These are phyloP conservation scores for Oppia nitens DNA, from an alignment of 1,140 invertebrate species.

Conservation along the genomic window DNA sequence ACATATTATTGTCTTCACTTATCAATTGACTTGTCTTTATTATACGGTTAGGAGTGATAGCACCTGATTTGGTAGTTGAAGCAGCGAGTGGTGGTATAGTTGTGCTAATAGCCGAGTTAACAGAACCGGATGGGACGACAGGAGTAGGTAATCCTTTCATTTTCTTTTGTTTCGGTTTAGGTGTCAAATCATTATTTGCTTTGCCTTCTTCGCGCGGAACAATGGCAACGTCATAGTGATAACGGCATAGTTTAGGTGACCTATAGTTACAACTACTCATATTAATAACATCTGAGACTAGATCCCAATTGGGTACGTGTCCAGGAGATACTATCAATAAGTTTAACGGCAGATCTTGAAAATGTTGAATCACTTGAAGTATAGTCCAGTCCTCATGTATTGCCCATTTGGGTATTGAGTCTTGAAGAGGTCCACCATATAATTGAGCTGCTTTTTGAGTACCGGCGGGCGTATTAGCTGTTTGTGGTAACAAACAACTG, in stretches of 20 bases:
- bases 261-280: slow-evolving; percentile 53
- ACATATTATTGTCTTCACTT: slow-evolving; percentile 60
- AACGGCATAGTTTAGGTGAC: slow-evolving; percentile 71
- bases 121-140: neutral
- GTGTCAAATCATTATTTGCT: slow-evolving; percentile 42
- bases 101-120: neutral
- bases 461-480: slow-evolving; percentile 17
- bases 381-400: slow-evolving; percentile 75
- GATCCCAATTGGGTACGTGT: slow-evolving; percentile 83
- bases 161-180: slow-evolving; percentile 36
- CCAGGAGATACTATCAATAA: slow-evolving; percentile 56
- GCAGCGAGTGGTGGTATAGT: neutral
- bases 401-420: slow-evolving; percentile 55
- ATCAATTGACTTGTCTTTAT: slow-evolving; percentile 64
- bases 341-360: slow-evolving; percentile 64
- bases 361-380: slow-evolving; percentile 54
- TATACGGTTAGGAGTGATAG: slow-evolving; percentile 35
- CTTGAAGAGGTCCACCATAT: slow-evolving; percentile 23
- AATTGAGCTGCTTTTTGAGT: slow-evolving; percentile 8
- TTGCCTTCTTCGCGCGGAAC: slow-evolving; percentile 73
- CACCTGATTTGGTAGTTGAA: neutral
- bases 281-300: slow-evolving; percentile 80
- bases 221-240: slow-evolving; percentile 56
- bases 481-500: slow-evolving; percentile 15
- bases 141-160: neutral